Conservation (phyloP, 2,888 invertebrate genomes). For the Ochropleura leucogaster region DNA sequence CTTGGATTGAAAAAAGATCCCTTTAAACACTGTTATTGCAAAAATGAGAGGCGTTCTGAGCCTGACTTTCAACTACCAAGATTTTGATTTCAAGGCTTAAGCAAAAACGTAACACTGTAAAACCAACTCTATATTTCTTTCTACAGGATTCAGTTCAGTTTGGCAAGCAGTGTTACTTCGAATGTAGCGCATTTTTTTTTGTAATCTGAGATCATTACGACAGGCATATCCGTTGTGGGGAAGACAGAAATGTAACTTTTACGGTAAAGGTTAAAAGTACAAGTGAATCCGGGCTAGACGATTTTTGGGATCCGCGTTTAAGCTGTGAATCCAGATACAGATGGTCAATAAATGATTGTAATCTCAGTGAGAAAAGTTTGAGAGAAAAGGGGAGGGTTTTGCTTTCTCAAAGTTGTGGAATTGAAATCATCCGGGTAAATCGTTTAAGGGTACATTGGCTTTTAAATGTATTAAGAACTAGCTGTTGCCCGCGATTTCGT, state of each 20-base stretch:
- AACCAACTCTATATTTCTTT: background rate
- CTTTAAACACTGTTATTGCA: slow-evolving; percentile 58
- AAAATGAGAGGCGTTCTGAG: slow-evolving; percentile 54
- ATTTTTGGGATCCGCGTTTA: slow-evolving; percentile 44
- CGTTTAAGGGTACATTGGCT: background rate
- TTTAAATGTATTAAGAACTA: background rate
- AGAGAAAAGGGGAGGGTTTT: slow-evolving; percentile 4
- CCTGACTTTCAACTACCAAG: slow-evolving; percentile 49
- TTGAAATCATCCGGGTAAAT: slow-evolving; percentile 6
- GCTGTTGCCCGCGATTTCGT: too few relatives aligned
- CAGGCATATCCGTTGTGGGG: slow-evolving; percentile 75
- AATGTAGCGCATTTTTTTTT: slow-evolving; percentile 78
- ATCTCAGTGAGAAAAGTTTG: slow-evolving; percentile 21
- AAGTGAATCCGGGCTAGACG: slow-evolving; percentile 64
- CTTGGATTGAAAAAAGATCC: slow-evolving; percentile 56
- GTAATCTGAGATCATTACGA: slow-evolving; percentile 79
- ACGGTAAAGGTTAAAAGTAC: slow-evolving; percentile 73
- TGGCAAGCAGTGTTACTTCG: slow-evolving; percentile 56
- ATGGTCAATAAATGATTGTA: slow-evolving; percentile 38
- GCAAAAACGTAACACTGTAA: slow-evolving; percentile 3
- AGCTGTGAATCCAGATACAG: slow-evolving; percentile 36
- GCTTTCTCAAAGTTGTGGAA: background rate
- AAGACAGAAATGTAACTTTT: slow-evolving; percentile 75
- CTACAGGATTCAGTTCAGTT: slow-evolving; percentile 19
- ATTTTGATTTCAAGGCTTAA: slow-evolving; percentile 56